Base-by-base conservation (phyloP, 92 coral and sea anemone genomes). In the Palythoa caribaeorum region DNA sequence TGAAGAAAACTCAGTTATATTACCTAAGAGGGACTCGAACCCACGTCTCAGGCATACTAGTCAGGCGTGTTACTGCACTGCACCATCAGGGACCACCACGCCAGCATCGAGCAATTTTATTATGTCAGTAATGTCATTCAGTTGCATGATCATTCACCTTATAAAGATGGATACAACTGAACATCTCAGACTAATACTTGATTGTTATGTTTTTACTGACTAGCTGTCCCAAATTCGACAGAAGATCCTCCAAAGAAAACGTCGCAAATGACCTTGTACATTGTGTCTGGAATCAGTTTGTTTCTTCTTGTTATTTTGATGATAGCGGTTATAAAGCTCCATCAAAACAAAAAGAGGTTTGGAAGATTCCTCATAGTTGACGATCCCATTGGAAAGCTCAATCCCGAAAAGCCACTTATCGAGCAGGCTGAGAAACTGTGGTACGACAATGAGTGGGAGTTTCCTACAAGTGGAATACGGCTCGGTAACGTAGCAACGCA, bases 361-460 rank as follows among this genome's bases (percentile, higher is more conserved):
- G 98, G 98, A 5, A 94, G 94, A 9, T 96, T 94, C 76, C 92
- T 87, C 77, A 88, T 94, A 77, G 60, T 90, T 50, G 91, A 92
- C 14, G 98, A 94, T 84, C 94, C 90, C 76, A 89, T 93, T 66
- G 88, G 74, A 91, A 91, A 72, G 53, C 83, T 96, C 73, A 98
- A 96, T 65, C 92, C 94, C 9, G 90, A 81, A 80, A 86, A 85
- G 37, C 90, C 96, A 9, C 74, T 96, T n/a, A 92, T 88, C 78
- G 98, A 94, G 71, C 98, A 96, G 81, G 91, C 93, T 39, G 74
- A 92, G 66, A 94, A 88, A 80, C 90, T 96, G 44, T 97, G 98
- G 13, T 86, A 90, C 79, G 84, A 94, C 72, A 85, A 94, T 1
- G 96, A 93, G 48, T 96, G 98, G 98, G 98, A 96, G 86, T 96